phyloP scores from a whole-genome alignment of 2,113 vertebrate species.

The Junco hyemalis region DNA sequence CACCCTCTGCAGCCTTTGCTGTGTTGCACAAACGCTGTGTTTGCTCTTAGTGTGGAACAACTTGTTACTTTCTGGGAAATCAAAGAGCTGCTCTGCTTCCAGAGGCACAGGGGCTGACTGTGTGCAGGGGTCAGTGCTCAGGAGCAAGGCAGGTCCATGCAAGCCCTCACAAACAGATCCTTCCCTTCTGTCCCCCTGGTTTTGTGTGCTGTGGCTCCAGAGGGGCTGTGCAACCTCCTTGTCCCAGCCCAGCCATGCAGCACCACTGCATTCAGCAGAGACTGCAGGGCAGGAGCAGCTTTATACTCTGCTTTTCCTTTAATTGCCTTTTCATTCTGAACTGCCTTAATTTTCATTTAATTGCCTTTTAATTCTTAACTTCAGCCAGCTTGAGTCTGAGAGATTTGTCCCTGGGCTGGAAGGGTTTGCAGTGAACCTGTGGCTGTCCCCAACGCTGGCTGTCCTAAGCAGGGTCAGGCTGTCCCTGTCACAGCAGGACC shows the following conservation, averaged over 20 bases:
- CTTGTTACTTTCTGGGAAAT: neutral
- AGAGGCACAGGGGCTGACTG: neutral
- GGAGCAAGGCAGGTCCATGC: accelerated
- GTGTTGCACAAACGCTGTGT: neutral
- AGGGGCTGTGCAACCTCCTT: neutral
- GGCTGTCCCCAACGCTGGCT: neutral
- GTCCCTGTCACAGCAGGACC: neutral
- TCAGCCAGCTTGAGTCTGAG: too few relatives aligned
- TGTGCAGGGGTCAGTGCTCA: neutral
- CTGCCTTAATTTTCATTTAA: too few relatives aligned
- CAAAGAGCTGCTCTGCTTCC: neutral
- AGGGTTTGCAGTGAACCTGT: neutral
- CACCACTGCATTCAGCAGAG: neutral
- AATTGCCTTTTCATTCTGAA: neutral
- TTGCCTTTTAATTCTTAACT: neutral
- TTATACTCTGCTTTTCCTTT: neutral
- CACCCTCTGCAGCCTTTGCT: neutral
- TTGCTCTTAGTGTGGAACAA: neutral
- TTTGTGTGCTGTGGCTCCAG: neutral
- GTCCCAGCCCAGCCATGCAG: neutral
- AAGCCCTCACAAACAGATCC: neutral
- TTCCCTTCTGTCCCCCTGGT: neutral
- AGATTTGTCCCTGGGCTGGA: neutral
- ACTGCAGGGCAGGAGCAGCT: neutral
- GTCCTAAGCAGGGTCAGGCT: neutral